These are phyloP conservation scores for Ligdia adustata DNA, from an alignment of 2,888 invertebrate genomes.

Conservation along the genomic window DNA sequence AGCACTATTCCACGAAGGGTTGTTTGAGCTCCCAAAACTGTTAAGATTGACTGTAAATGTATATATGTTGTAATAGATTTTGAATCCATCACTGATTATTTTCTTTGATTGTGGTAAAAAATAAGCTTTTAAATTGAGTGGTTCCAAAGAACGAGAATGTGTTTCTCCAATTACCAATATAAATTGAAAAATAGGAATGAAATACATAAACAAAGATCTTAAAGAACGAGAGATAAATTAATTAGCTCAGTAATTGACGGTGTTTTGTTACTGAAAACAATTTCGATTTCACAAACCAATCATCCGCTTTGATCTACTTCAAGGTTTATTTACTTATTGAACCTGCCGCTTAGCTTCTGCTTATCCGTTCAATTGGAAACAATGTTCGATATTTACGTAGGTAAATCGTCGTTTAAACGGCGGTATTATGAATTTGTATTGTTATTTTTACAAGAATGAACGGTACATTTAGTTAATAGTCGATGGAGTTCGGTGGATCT, in stretches of 20 bases:
- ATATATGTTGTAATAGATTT: conserved; percentile 45
- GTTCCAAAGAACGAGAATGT: too few relatives aligned
- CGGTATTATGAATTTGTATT: conserved; percentile 13
- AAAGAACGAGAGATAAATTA: conserved; percentile 29
- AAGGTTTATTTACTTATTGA: conserved; percentile 9
- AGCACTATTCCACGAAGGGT: conserved; percentile 63
- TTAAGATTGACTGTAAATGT: conserved; percentile 50
- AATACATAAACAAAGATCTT: neutral
- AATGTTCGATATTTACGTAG: too few relatives aligned
- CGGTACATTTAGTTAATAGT: conserved; percentile 44
- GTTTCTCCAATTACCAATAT: neutral
- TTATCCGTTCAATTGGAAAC: too few relatives aligned
- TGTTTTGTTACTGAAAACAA: conserved; percentile 54
- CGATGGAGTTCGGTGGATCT: conserved; percentile 26
- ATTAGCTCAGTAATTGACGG: conserved; percentile 52
- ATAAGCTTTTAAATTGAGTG: too few relatives aligned
- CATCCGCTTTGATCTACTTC: conserved; percentile 16
- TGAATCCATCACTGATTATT: conserved; percentile 39
- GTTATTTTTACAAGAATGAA: conserved; percentile 23
- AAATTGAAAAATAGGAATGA: neutral
- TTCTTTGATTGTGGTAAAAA: conserved; percentile 1
- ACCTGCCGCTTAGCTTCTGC: too few relatives aligned
- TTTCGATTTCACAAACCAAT: conserved; percentile 15
- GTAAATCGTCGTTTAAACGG: too few relatives aligned
- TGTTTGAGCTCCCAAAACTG: conserved; percentile 71